Conservation (phyloP, 2,888 invertebrate species). For the Bellardia pandia region DNA sequence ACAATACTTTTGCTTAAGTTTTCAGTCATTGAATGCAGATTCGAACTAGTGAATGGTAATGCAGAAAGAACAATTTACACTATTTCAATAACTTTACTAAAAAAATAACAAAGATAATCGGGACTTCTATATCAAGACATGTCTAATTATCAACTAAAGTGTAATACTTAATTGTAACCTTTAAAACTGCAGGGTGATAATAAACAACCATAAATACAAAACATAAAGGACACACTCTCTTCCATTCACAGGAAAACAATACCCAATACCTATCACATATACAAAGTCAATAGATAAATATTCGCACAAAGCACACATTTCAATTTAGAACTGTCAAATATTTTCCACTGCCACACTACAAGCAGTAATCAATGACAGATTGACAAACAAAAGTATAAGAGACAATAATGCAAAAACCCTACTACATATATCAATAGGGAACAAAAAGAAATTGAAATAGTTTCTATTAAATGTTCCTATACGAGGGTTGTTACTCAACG, state of each 20-base stretch:
- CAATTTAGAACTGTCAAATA: constrained; percentile 69
- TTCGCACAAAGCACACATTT: constrained; percentile 58
- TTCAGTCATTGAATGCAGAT: too few species aligned
- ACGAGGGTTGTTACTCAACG: not conserved
- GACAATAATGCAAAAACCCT: not conserved
- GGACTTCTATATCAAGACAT: too few species aligned
- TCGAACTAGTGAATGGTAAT: too few species aligned
- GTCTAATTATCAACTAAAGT: too few species aligned
- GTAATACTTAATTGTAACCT: too few species aligned
- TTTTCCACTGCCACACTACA: constrained; percentile 43
- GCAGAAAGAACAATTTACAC: too few species aligned
- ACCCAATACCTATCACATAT: not conserved
- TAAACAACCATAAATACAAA: not conserved
- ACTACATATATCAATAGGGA: not conserved
- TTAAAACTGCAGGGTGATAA: too few species aligned
- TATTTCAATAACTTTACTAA: too few species aligned
- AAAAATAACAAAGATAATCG: too few species aligned
- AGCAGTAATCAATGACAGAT: constrained; percentile 63
- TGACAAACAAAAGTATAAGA: constrained; percentile 34
- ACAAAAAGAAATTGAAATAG: not conserved
- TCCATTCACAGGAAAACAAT: not conserved
- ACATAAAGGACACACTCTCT: constrained; percentile 10
- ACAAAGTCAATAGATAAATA: constrained; percentile 64
- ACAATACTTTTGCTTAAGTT: too few species aligned
- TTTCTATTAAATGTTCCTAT: not conserved